Percentiles rank a stretch among this genome's conserved stretches.
These are phyloP conservation scores for Apogon talboti DNA, from an alignment of 2,797 vertebrate species.

Conservation along the genomic window DNA sequence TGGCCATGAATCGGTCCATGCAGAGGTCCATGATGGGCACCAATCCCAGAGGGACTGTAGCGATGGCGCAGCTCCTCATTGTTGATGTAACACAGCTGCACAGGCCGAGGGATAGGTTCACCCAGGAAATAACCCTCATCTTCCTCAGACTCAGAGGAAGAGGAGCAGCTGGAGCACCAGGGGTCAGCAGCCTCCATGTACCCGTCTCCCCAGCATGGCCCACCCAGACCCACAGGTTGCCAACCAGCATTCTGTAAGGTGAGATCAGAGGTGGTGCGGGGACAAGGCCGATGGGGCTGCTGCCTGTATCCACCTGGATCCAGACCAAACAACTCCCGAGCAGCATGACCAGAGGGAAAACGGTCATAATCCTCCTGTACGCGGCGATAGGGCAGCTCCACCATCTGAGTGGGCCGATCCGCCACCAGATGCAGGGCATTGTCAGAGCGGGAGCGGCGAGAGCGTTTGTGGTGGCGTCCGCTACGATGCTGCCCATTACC, in stretches of 20 bases:
- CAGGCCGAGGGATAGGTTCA: conserved; percentile 93
- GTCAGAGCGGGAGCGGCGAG: conserved; percentile 94
- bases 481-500: conserved; percentile 79
- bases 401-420: conserved; percentile 86
- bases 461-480: conserved; percentile 88
- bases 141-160: conserved; percentile 93
- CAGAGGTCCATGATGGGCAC: conserved; percentile 81
- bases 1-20: conserved; percentile 85
- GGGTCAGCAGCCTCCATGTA: conserved; percentile 78
- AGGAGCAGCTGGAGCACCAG: conserved; percentile 96
- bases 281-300: conserved; percentile 91
- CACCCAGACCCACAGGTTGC: conserved; percentile 74
- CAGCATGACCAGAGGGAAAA: conserved; percentile 86
- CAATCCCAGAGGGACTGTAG: conserved; percentile 86
- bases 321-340: conserved; percentile 85
- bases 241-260: conserved; percentile 94
- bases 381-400: conserved; percentile 88
- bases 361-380: conserved; percentile 93
- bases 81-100: conserved; percentile 94
- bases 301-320: conserved; percentile 83
- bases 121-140: conserved; percentile 96
- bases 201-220: conserved; percentile 70
- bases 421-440: conserved; percentile 95
- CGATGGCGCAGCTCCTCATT: conserved; percentile 95
- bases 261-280: conserved; percentile 95